Conservation (phyloP, 2,888 invertebrate genomes). For the Ctenicera cuprea region DNA sequence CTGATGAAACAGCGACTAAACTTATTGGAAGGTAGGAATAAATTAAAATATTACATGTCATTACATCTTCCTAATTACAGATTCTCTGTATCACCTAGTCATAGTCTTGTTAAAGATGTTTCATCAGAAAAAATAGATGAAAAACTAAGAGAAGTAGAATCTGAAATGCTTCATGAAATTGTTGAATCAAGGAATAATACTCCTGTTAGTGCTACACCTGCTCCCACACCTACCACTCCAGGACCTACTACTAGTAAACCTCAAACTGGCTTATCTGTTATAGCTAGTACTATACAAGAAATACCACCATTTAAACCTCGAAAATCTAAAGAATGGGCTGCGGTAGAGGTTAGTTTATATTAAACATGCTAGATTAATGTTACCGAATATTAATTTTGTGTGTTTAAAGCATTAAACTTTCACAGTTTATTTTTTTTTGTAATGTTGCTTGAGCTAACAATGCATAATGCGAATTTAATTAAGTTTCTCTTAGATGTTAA, state of each 20-base stretch:
- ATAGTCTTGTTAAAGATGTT: constrained; percentile 61
- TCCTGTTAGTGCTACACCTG: constrained; percentile 57
- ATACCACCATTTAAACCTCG: constrained; percentile 76
- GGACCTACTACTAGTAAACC: constrained; percentile 54
- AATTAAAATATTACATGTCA: neutral
- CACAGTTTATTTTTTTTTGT: too few species aligned
- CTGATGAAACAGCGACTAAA: constrained; percentile 74
- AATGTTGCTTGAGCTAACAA: too few species aligned
- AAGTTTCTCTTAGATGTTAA: neutral
- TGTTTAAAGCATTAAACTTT: neutral
- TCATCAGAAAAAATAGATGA: constrained; percentile 57
- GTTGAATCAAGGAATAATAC: constrained; percentile 46
- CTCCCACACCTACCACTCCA: constrained; percentile 74
- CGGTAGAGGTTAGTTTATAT: constrained; percentile 62
- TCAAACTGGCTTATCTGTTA: constrained; percentile 67
- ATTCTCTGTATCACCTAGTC: constrained; percentile 72
- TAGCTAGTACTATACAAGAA: constrained; percentile 71
- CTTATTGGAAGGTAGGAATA: constrained; percentile 72
- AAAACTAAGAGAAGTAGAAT: constrained; percentile 61
- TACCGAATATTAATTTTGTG: neutral
- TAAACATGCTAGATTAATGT: neutral
- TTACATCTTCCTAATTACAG: constrained; percentile 57
- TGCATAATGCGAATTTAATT: neutral
- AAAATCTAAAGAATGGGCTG: constrained; percentile 76
- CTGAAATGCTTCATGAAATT: constrained; percentile 51